A percentile compares a stretch with the other conserved stretches of the same genome.
Evolutionary conservation across 2,797 vertebrate genomes (phyloP).

Genomic region (Cichlasoma orientale): DNA sequence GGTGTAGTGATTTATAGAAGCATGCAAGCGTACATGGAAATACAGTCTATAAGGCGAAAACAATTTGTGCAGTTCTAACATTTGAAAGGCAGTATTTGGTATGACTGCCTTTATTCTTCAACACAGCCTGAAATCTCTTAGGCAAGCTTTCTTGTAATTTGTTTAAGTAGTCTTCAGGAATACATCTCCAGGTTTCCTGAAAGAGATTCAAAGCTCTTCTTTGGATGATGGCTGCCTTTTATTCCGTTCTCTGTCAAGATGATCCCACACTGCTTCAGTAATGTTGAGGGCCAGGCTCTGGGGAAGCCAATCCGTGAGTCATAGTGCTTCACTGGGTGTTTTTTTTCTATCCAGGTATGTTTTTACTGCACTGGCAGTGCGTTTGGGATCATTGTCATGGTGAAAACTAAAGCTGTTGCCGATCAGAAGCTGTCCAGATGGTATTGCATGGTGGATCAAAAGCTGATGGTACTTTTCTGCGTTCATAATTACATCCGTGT

Average conservation of each 20-base stretch:
- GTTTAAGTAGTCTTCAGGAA: neutral
- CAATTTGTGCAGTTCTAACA: neutral
- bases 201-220: neutral
- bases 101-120: neutral
- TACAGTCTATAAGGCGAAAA: neutral
- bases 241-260: neutral
- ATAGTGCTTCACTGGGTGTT: neutral
- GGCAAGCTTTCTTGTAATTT: neutral
- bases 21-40: neutral
- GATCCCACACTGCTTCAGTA: neutral
- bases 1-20: neutral
- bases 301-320: too few species aligned
- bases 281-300: rapidly evolving
- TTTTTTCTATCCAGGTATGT: neutral
- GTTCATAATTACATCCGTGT: neutral
- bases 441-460: neutral
- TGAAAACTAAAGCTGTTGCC: neutral
- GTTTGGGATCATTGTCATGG: neutral
- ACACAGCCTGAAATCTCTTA: neutral
- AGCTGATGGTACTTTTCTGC: neutral
- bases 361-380: neutral
- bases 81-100: neutral
- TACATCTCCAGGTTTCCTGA: neutral
- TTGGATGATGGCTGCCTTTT: neutral
- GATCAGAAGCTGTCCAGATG: neutral